Evolutionary conservation across 2,888 invertebrate species (phyloP).

Genomic region (Melanargia galathea): DNA sequence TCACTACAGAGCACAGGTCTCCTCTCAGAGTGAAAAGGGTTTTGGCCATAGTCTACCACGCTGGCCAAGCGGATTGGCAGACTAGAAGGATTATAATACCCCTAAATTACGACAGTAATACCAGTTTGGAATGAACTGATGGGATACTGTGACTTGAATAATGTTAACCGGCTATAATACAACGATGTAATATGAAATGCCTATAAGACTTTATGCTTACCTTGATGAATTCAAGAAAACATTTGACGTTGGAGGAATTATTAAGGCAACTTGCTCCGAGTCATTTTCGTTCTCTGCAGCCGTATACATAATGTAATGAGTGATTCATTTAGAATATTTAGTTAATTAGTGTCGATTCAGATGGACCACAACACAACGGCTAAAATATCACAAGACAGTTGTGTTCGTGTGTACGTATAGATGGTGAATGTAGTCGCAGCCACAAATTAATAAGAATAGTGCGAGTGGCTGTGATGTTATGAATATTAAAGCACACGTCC

Average conservation of each 20-base stretch:
- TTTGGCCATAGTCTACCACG: too few relatives aligned
- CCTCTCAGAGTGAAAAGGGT: too few relatives aligned
- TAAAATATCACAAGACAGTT: too few relatives aligned
- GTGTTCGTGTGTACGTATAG: too few relatives aligned
- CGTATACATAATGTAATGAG: constrained; percentile 35
- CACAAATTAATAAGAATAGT: too few relatives aligned
- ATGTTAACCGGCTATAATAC: background rate
- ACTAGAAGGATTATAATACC: too few relatives aligned
- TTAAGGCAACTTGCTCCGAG: constrained; percentile 41
- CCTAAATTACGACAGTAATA: too few relatives aligned
- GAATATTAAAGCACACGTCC: too few relatives aligned
- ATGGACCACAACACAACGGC: background rate
- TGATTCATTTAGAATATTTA: constrained; percentile 43
- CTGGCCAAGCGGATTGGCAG: too few relatives aligned
- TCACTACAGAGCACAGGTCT: too few relatives aligned
- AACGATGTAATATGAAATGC: constrained; percentile 12
- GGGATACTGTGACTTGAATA: background rate
- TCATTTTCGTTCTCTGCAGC: constrained; percentile 37
- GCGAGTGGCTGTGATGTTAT: too few relatives aligned
- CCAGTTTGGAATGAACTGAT: background rate
- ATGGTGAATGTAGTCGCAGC: too few relatives aligned
- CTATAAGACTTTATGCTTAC: constrained; percentile 29
- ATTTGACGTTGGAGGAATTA: constrained; percentile 40
- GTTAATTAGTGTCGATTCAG: constrained; percentile 23
- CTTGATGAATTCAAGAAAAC: constrained; percentile 33